Percentiles rank a stretch among this genome's conserved stretches.
These are phyloP conservation scores for Platyscapa corneri DNA, from an alignment of 1,140 invertebrate genomes.

Conservation along the genomic window DNA sequence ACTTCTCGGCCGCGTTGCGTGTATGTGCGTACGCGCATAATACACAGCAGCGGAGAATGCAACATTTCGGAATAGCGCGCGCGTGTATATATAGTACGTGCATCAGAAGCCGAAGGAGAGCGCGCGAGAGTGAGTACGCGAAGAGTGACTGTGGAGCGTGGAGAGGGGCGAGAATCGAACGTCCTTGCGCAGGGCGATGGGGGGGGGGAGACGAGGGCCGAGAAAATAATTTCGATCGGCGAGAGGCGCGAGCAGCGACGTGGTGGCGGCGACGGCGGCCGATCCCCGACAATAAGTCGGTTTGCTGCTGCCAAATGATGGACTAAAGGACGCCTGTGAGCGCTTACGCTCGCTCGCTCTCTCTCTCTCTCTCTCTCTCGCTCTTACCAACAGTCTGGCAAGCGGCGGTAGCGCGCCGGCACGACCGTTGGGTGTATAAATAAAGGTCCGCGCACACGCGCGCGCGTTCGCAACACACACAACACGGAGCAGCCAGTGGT, in stretches of 20 bases:
- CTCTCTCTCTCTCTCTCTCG: neutral
- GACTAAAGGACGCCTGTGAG: conserved; percentile 46
- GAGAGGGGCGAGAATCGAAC: neutral
- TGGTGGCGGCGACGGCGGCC: conserved; percentile 29
- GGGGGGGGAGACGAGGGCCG: neutral
- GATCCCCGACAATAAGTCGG: conserved; percentile 52
- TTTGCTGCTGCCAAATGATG: conserved; percentile 54
- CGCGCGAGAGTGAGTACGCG: conserved; percentile 16
- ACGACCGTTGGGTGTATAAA: conserved; percentile 52
- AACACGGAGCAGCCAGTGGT: neutral
- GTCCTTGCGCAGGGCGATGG: no score
- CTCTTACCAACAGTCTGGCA: neutral
- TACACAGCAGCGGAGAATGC: conserved; percentile 1
- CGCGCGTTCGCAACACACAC: neutral
- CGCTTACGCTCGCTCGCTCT: neutral
- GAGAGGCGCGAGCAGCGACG: conserved; percentile 32
- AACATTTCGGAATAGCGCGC: conserved; percentile 16
- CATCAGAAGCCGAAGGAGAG: conserved; percentile 26
- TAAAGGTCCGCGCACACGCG: conserved; percentile 35
- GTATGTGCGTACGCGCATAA: neutral
- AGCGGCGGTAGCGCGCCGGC: conserved; percentile 19
- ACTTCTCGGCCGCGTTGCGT: neutral
- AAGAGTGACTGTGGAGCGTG: neutral
- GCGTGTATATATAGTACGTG: neutral
- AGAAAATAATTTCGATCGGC: conserved; percentile 51